Evolutionary conservation across 2,113 vertebrate species (phyloP).

Genomic region (Clarias magur): DNA sequence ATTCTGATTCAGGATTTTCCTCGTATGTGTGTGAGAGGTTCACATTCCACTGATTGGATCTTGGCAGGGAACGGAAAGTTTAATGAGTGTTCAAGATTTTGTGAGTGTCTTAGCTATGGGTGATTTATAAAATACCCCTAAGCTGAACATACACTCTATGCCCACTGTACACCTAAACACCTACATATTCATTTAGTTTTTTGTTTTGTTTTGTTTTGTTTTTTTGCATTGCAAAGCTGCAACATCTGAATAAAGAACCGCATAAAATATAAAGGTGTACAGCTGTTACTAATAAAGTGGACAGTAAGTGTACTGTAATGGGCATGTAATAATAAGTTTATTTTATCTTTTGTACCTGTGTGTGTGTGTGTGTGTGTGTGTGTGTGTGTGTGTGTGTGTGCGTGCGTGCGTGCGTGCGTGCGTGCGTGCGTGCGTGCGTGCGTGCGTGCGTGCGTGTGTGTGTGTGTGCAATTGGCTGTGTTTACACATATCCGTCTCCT

Average conservation of each 20-base stretch:
- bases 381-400: slow-evolving; percentile 7
- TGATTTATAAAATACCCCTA: slow-evolving; percentile 12
- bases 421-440: neutral
- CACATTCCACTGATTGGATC: slow-evolving; percentile 6
- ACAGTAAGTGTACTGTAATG: no score
- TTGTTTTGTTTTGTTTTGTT: no score
- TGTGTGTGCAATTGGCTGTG: slow-evolving; percentile 3
- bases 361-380: neutral
- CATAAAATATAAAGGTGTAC: no score
- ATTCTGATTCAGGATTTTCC: slow-evolving; percentile 10
- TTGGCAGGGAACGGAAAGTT: slow-evolving; percentile 22
- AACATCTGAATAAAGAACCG: no score
- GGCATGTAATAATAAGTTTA: neutral
- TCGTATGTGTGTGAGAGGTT: slow-evolving; percentile 2
- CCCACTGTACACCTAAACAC: no score
- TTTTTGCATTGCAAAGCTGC: no score
- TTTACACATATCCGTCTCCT: neutral
- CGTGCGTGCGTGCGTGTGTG: neutral
- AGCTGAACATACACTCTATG: neutral
- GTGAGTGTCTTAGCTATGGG: neutral
- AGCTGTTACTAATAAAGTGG: no score
- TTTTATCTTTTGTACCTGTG: neutral
- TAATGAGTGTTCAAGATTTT: slow-evolving; percentile 13
- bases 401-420: slow-evolving; percentile 2
- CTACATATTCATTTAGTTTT: no score